Percentiles rank a stretch among this genome's conserved stretches.
Evolutionary conservation across 2,797 vertebrate species (phyloP).

Genomic region (Pempheris klunzingeri): DNA sequence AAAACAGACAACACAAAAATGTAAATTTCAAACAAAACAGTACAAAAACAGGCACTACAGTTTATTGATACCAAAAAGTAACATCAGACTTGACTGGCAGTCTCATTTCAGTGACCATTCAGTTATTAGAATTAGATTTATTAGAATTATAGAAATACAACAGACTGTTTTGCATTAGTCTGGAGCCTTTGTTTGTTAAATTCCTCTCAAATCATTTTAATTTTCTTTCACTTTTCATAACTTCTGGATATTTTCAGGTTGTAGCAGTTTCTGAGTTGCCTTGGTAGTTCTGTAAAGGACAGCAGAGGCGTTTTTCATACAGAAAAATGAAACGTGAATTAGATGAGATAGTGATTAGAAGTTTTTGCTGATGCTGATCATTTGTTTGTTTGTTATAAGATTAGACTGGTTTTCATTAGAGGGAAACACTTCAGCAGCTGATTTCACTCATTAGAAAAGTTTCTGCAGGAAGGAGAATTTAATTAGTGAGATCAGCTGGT

Average conservation of each 20-base stretch:
- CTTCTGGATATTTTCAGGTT: background rate
- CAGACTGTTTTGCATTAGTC: background rate
- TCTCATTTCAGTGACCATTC: too few species aligned
- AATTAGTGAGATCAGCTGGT: constrained; percentile 23
- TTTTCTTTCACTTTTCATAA: background rate
- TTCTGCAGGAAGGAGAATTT: background rate
- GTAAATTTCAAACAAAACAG: too few species aligned
- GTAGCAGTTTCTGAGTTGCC: too few species aligned
- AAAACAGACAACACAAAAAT: too few species aligned
- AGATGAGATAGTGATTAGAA: too few species aligned
- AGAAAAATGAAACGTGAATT: background rate
- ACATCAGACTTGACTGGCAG: too few species aligned
- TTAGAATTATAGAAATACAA: too few species aligned
- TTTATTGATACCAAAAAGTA: too few species aligned
- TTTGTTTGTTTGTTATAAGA: background rate
- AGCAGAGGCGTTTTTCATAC: background rate
- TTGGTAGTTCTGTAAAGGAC: too few species aligned
- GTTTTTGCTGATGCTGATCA: background rate
- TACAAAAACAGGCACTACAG: too few species aligned
- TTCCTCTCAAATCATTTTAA: background rate
- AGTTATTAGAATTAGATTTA: too few species aligned
- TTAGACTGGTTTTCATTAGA: constrained; percentile 8
- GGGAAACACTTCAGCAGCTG: background rate
- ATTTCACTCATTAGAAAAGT: constrained; percentile 7
- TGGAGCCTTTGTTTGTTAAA: background rate